Conservation (phyloP, 2,113 vertebrate genomes). For the Scomber japonicus region DNA sequence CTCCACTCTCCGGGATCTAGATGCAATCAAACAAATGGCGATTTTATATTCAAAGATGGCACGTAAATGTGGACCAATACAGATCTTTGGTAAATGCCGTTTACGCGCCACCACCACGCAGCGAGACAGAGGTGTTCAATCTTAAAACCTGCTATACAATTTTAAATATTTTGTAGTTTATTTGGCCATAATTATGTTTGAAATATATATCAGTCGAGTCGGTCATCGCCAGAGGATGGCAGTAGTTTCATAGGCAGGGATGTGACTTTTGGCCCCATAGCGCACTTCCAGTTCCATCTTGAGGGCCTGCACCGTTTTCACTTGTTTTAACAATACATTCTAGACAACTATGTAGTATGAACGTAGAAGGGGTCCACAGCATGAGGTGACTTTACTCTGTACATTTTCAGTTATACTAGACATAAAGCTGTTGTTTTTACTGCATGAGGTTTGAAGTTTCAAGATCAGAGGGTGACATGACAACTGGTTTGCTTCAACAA, state of each 20-base stretch:
- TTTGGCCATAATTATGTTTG: neutral
- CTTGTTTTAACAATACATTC: neutral
- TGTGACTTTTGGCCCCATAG: slow-evolving; percentile 58
- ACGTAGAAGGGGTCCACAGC: neutral
- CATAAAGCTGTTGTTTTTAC: neutral
- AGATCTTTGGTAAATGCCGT: neutral
- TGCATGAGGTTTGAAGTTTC: neutral
- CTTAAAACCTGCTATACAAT: neutral
- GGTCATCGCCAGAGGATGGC: slow-evolving; percentile 68
- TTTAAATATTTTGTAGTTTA: neutral
- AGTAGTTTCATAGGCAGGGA: slow-evolving; percentile 46
- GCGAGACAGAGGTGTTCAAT: slow-evolving; percentile 24
- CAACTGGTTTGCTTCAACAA: slow-evolving; percentile 1
- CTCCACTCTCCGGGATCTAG: slow-evolving; percentile 54
- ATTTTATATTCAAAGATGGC: slow-evolving; percentile 27
- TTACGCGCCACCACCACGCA: slow-evolving; percentile 40
- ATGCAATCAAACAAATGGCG: slow-evolving; percentile 41
- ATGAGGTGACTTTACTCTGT: neutral
- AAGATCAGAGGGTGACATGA: neutral
- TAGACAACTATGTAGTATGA: neutral
- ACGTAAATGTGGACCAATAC: neutral
- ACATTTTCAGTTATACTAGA: neutral
- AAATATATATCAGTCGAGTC: neutral
- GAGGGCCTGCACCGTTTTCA: slow-evolving; percentile 11
- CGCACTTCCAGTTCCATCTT: slow-evolving; percentile 23